phyloP scores from a whole-genome alignment of 2,888 invertebrate species.

The Alloscopus bannaensis region DNA sequence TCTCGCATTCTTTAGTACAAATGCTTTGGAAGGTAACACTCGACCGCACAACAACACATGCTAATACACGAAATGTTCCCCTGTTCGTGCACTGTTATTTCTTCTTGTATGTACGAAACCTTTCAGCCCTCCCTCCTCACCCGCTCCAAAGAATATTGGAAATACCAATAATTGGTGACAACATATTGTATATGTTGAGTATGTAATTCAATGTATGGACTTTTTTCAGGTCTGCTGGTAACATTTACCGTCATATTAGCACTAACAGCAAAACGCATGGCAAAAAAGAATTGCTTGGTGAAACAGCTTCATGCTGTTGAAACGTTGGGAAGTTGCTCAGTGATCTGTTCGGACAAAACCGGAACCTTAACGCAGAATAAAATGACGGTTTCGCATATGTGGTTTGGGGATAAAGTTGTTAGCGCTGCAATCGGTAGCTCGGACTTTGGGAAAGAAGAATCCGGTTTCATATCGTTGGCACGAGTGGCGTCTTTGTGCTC shows the following conservation, averaged over 20 bases:
- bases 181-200: too few relatives aligned
- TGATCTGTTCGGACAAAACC: constrained; percentile 89
- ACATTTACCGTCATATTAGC: constrained; percentile 80
- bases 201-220: too few relatives aligned
- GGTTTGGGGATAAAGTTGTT: constrained; percentile 59
- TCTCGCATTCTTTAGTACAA: constrained; percentile 75
- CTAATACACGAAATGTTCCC: too few relatives aligned
- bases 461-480: constrained; percentile 78
- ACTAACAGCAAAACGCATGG: constrained; percentile 87
- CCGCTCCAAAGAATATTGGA: too few relatives aligned
- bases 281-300: constrained; percentile 86
- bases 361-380: constrained; percentile 81
- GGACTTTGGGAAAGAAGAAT: constrained; percentile 74
- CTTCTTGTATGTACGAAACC: too few relatives aligned
- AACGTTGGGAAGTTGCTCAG: constrained; percentile 86
- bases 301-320: constrained; percentile 89
- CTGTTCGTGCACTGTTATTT: too few relatives aligned
- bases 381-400: constrained; percentile 84
- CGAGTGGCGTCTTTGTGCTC: constrained; percentile 83
- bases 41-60: too few relatives aligned
- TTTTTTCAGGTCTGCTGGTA: constrained; percentile 66
- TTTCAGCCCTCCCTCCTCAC: too few relatives aligned
- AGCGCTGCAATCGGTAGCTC: constrained; percentile 9
- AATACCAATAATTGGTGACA: too few relatives aligned
- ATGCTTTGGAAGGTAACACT: constrained; percentile 80